Percentiles rank a stretch among this genome's conserved stretches.
Conservation (phyloP, 2,113 vertebrate species). For the Poeciliopsis occidentalis region DNA sequence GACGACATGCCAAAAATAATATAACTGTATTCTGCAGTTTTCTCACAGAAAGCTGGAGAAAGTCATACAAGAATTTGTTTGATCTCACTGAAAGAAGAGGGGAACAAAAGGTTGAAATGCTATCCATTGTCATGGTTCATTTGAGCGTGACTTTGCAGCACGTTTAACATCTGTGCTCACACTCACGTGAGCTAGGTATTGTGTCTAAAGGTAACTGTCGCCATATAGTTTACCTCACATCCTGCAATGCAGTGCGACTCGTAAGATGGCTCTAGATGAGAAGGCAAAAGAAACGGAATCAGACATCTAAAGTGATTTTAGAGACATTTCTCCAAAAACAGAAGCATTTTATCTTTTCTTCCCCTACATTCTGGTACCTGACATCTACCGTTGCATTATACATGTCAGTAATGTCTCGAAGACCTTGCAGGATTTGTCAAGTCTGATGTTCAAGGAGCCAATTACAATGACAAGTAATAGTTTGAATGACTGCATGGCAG, state of each 20-base stretch:
- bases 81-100: too few relatives aligned
- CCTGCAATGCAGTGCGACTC: constrained; percentile 15
- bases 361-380: constrained; percentile 11
- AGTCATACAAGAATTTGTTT: constrained; percentile 32
- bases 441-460: constrained; percentile 67
- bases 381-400: too few relatives aligned
- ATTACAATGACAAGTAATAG: constrained; percentile 65
- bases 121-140: too few relatives aligned
- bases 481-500: constrained; percentile 54
- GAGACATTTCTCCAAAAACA: constrained; percentile 12
- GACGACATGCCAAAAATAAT: not conserved
- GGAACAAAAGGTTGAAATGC: too few relatives aligned
- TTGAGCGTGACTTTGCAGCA: too few relatives aligned
- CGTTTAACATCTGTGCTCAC: too few relatives aligned
- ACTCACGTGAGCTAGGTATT: too few relatives aligned
- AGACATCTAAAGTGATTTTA: constrained; percentile 3
- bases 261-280: constrained; percentile 9
- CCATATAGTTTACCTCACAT: not conserved
- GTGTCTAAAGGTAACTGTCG: constrained; percentile 33
- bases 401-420: too few relatives aligned
- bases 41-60: constrained; percentile 57
- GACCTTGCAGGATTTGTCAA: constrained; percentile 54
- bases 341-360: not conserved
- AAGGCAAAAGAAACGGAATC: not conserved
- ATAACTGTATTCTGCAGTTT: constrained; percentile 21